Evolutionary conservation across 2,888 invertebrate species (phyloP), one percentile per base, ranked within the genome.

Genomic region (Linnaemya vulpina): DNA sequence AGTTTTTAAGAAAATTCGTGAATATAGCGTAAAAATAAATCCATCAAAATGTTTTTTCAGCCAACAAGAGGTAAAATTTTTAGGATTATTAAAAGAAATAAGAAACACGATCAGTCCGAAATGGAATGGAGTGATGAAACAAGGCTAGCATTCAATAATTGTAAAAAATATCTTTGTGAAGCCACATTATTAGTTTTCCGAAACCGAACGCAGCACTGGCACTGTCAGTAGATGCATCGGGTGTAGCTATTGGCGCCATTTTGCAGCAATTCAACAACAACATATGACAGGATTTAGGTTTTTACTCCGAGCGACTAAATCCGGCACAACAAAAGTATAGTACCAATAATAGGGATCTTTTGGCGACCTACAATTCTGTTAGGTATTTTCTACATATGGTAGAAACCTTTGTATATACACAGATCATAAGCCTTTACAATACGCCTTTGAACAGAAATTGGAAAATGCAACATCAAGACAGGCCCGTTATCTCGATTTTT

Each of bases 381-480:
- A 78, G 63, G 35, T 71, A 85, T 65, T 82, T 85, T 78, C 85
- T 49, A 4, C 63, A 82, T n/a, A 78, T 91, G 88, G 53, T 93
- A 0, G 92, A 93, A 87, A 91, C 89, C 0, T 90, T 43, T 87
- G 78, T 5, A 89, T 91, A 0, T 89, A 82, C 60, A 91, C 91
- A 2, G 91, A 91, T 86, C 92, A 90, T 79, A 91, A 90, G 62
- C 91, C 91, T 0, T 73, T 92, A 20, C 84, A 82, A 0, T 91
- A 85, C 62, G 90, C 91, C 3, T 90, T 92, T 77, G 20, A 73
- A 10, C 83, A 89, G 82, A 88, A 88, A 15, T 43, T 85, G 4
- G 89, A 89, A 4, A 89, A 89, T 5, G 88, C 88, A 10, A 76
- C 79, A 11, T 65, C 86, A 20, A 20, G 81, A 11, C 55, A 55